Evolutionary conservation across 2,888 invertebrate species (phyloP), one percentile per base, ranked within the genome.

Genomic region (Drosophila anomalipes): DNA sequence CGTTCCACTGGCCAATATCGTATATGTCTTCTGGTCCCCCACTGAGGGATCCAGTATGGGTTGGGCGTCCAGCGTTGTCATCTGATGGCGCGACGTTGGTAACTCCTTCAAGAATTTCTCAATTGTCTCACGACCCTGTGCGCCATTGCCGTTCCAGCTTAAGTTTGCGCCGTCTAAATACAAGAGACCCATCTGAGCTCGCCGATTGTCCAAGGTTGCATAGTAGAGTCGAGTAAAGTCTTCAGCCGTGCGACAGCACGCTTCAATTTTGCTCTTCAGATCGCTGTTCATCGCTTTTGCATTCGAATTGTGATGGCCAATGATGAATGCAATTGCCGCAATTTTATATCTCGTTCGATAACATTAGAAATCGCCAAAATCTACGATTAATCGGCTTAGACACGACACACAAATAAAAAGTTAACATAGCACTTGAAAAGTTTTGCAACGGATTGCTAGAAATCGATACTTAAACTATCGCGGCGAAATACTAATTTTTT

Each of bases 121-220:
- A 68, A 99, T 98, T 75, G 95, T 95, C 41, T 97, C 97, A 89
- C 95, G 96, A 7, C 98, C 98, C 65, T 94, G 95, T 0, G 97
- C 95, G 7, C 96, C 96, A 93, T 98, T 98, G 33, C 99, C 99
- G 94, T 99, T 98, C 98, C 98, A 99, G 52, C 97, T 96, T 62
- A 98, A 94, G 26, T 96, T 94, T 9, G 97, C 98, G 32, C 95
- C 95, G 57, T 98, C 97, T 85, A 98, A 94, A 91, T 98, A 99
- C 52, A 98, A 94, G 89, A 96, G 96, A 0, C 96, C 95, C 92
- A 98, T 96, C 91, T 96, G 93, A 94, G 98, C 97, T 91, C 98
- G 95, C 80, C 96, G 95, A 92, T 97, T 97, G 91, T 99, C 98
- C 70, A 98, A 94, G 89, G 96, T 96, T 88, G 97, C 97, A 93